Conservation (phyloP, 2,797 vertebrate species). For the Oceanodroma leucorhoa region DNA sequence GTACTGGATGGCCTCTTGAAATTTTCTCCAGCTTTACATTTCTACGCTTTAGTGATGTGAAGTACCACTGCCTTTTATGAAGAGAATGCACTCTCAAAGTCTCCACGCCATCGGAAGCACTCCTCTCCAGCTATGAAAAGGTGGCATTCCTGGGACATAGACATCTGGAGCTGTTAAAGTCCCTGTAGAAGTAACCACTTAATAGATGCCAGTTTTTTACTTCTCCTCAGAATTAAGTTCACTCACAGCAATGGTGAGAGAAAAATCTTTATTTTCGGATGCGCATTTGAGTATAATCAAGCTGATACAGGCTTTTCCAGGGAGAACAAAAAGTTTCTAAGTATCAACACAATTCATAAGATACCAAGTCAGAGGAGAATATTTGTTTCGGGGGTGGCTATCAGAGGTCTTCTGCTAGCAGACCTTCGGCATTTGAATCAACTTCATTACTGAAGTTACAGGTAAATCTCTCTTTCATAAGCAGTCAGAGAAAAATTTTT, state of each 20-base stretch:
- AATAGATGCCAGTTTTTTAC: not conserved
- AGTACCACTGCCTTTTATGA: not conserved
- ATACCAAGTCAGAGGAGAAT: not conserved
- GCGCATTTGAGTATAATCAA: not conserved
- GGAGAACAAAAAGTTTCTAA: not conserved
- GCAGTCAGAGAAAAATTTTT: accelerated
- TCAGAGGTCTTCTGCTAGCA: not conserved
- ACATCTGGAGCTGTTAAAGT: not conserved
- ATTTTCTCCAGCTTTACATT: not conserved
- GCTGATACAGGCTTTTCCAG: not conserved
- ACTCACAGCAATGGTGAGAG: not conserved
- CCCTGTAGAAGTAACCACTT: not conserved
- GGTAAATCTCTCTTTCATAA: not conserved
- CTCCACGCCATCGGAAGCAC: not conserved
- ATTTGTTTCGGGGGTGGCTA: not conserved
- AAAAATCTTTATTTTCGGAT: not conserved
- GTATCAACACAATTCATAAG: not conserved
- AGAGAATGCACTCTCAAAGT: not conserved
- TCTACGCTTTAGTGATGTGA: not conserved
- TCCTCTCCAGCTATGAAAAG: not conserved
- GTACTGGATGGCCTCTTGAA: not conserved
- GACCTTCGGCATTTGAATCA: not conserved
- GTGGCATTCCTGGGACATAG: not conserved
- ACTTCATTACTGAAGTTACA: not conserved
- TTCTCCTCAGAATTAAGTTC: not conserved